Evolutionary conservation across 2,888 invertebrate species (phyloP).

Genomic region (Mimumesa dahlbomi): DNA sequence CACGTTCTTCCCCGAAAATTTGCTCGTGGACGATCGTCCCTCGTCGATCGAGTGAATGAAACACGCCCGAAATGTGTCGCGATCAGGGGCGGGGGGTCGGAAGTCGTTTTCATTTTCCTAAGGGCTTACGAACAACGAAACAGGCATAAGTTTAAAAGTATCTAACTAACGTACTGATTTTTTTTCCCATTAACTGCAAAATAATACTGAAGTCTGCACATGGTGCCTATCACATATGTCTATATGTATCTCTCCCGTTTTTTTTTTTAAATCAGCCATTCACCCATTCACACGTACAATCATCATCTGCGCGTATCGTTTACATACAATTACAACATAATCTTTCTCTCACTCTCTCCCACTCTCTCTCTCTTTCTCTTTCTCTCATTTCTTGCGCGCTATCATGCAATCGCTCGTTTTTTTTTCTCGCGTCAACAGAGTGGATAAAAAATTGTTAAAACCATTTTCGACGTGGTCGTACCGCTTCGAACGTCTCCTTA

Average conservation of each 20-base stretch:
- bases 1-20: background rate
- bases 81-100: constrained; percentile 28
- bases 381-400: constrained; percentile 38
- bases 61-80: constrained; percentile 29
- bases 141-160: constrained; percentile 56
- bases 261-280: constrained; percentile 51
- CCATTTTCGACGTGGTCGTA: constrained; percentile 67
- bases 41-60: background rate
- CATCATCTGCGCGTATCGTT: no score
- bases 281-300: constrained; percentile 42
- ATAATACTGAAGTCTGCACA: constrained; percentile 80
- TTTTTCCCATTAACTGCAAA: constrained; percentile 74
- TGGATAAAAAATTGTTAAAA: constrained; percentile 76
- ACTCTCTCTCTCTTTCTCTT: constrained; percentile 35
- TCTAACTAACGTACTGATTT: constrained; percentile 69
- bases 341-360: background rate
- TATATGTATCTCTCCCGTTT: constrained; percentile 65
- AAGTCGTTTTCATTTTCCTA: constrained; percentile 25
- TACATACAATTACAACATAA: constrained; percentile 40
- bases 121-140: constrained; percentile 67
- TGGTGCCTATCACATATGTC: constrained; percentile 80
- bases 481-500: constrained; percentile 48
- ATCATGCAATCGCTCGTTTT: constrained; percentile 36
- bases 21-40: constrained; percentile 2
- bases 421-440: constrained; percentile 70